A percentile compares a stretch with the other conserved stretches of the same genome.
These are phyloP conservation scores for Neoarius graeffei DNA, from an alignment of 2,113 vertebrate genomes.

Conservation along the genomic window DNA sequence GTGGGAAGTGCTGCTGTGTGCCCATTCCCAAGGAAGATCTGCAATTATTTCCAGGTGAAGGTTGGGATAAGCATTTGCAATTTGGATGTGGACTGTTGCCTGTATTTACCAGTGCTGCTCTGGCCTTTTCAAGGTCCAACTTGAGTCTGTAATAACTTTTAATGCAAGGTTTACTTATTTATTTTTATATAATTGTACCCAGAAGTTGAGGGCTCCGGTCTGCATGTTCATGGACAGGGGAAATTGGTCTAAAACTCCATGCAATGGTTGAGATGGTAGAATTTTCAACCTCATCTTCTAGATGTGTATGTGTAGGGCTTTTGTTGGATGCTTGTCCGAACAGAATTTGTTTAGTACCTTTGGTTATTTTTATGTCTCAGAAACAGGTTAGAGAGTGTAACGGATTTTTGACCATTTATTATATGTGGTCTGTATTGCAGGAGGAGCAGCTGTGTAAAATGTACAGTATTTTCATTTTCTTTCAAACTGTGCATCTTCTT, in stretches of 20 bases:
- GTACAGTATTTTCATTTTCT: neutral
- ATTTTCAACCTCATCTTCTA: neutral
- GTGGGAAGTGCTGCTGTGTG: neutral
- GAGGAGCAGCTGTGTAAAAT: neutral
- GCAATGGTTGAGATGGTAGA: neutral
- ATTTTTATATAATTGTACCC: neutral
- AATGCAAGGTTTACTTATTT: neutral
- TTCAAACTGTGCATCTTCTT: neutral
- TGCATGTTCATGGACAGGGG: neutral
- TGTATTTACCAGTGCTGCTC: neutral
- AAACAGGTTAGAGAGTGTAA: neutral
- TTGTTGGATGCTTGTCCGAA: neutral
- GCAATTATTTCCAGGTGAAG: neutral
- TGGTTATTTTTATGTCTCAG: neutral
- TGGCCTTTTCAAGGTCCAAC: neutral
- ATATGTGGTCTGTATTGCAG: neutral
- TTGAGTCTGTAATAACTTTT: neutral
- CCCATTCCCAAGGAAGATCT: neutral
- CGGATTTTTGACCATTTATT: neutral
- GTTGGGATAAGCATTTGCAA: neutral
- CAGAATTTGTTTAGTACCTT: neutral
- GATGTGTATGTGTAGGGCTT: neutral
- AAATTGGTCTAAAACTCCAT: neutral
- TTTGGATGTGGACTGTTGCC: neutral
- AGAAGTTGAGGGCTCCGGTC: neutral